Percentiles rank a stretch among this genome's conserved stretches.
Conservation (phyloP, 2,888 invertebrate species). For the Chrysolina oricalcia region DNA sequence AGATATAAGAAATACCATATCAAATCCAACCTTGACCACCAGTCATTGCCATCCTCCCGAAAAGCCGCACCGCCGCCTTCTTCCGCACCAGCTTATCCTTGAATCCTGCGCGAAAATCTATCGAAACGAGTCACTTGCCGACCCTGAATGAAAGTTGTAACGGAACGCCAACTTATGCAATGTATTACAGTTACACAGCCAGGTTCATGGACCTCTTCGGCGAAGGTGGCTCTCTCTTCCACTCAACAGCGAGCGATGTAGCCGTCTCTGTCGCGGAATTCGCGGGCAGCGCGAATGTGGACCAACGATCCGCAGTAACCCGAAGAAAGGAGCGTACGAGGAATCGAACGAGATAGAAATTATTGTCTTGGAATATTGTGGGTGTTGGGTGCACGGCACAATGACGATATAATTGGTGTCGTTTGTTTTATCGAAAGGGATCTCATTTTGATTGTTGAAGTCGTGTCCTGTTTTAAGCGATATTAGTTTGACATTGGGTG, state of each 20-base stretch:
- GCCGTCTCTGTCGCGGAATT: constrained; percentile 55
- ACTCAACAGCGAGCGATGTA: not conserved
- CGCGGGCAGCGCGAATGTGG: constrained; percentile 61
- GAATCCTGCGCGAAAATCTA: constrained; percentile 27
- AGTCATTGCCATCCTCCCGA: constrained; percentile 32
- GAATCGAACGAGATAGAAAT: constrained; percentile 45
- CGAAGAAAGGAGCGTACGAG: constrained; percentile 64
- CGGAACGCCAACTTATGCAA: constrained; percentile 65
- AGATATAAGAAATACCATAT: not conserved
- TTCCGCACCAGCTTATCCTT: constrained; percentile 16
- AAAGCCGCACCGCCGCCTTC: constrained; percentile 33
- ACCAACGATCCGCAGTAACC: constrained; percentile 66
- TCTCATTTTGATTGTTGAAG: too few species aligned
- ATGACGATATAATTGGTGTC: constrained; percentile 13
- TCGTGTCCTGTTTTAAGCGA: too few species aligned
- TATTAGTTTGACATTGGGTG: too few species aligned
- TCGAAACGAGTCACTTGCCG: constrained; percentile 52
- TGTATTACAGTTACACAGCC: constrained; percentile 64
- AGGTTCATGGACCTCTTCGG: constrained; percentile 62
- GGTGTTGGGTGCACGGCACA: constrained; percentile 28
- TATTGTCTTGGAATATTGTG: constrained; percentile 18
- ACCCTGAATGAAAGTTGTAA: constrained; percentile 65
- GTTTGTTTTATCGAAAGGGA: not conserved
- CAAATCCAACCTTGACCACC: constrained; percentile 42
- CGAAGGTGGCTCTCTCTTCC: constrained; percentile 26